A percentile compares a stretch with the other conserved stretches of the same genome.
These are phyloP conservation scores for Heliornis fulica DNA, from an alignment of 2,113 vertebrate genomes.

Conservation along the genomic window DNA sequence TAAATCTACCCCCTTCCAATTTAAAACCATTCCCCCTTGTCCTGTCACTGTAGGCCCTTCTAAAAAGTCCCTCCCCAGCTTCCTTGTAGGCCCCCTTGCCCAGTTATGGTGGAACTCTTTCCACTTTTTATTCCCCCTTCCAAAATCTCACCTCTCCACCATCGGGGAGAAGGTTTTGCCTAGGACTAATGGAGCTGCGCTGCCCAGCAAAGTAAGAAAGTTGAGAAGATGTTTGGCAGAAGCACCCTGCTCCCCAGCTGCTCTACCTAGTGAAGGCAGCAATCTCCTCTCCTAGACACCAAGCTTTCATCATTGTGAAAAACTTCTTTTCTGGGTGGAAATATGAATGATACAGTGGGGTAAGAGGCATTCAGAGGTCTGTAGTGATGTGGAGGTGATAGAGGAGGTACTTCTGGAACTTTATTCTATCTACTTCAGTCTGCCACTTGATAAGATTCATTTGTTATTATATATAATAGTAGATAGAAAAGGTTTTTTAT, in stretches of 20 bases:
- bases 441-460: not conserved
- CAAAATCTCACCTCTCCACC: not conserved
- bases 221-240: not conserved
- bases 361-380: not conserved
- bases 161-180: not conserved
- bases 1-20: too few relatives aligned
- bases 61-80: too few relatives aligned
- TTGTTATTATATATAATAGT: not conserved
- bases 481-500: not conserved
- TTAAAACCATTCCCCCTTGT: too few relatives aligned
- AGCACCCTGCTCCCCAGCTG: not conserved
- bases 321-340: not conserved
- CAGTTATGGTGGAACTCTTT: not conserved
- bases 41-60: too few relatives aligned
- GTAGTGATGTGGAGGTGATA: not conserved
- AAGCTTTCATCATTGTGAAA: not conserved
- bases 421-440: not conserved
- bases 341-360: not conserved
- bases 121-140: not conserved
- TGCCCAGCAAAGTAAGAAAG: not conserved
- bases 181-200: not conserved
- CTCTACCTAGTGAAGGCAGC: not conserved
- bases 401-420: not conserved
- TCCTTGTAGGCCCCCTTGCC: too few relatives aligned
- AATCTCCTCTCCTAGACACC: not conserved